Evolutionary conservation across 2,113 vertebrate genomes (phyloP).

Genomic region (Lichenostomus cassidix): DNA sequence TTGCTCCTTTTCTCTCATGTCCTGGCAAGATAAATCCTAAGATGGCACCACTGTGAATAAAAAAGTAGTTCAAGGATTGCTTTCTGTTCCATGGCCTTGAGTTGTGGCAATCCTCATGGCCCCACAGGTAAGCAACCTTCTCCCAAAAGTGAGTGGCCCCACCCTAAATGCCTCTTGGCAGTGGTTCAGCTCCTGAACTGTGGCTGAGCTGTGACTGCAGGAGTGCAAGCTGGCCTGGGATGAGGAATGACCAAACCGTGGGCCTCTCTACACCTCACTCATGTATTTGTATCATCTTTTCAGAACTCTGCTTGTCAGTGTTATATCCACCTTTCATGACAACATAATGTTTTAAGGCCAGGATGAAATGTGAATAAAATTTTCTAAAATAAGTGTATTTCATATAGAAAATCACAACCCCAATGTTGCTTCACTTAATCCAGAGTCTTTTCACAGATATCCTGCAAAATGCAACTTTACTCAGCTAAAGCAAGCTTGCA

Average conservation of each 20-base stretch:
- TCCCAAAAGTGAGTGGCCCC: background rate
- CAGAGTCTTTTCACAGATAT: background rate
- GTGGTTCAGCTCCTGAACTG: accelerated
- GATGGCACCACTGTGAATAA: background rate
- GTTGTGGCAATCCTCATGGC: background rate
- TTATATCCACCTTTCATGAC: background rate
- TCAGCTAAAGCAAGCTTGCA: background rate
- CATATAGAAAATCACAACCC: background rate
- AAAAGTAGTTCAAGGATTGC: background rate
- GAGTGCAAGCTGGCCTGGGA: background rate
- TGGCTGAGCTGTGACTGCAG: background rate
- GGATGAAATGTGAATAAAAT: background rate
- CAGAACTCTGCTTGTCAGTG: background rate
- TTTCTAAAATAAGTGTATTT: background rate
- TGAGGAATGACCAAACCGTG: background rate
- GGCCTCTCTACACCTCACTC: background rate
- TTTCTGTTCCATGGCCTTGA: background rate
- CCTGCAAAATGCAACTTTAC: background rate
- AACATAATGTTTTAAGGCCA: background rate
- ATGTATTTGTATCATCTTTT: background rate
- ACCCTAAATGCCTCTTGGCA: background rate
- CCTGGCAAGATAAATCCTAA: background rate
- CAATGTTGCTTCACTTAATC: background rate
- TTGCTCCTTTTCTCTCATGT: background rate
- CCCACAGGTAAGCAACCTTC: background rate